Evolutionary conservation across 2,888 invertebrate genomes (phyloP).

Genomic region (Empis stercorea): DNA sequence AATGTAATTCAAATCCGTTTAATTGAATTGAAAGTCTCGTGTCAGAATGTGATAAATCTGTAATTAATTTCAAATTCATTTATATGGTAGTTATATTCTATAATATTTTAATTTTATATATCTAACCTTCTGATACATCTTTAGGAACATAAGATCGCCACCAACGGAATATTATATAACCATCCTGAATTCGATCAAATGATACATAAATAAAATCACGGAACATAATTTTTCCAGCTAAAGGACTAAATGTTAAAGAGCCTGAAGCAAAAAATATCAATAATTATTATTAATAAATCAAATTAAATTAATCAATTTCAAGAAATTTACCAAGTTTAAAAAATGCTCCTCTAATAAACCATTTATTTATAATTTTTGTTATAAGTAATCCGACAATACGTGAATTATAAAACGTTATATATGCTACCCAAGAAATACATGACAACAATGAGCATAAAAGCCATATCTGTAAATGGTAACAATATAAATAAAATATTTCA

Average conservation of each 20-base stretch:
- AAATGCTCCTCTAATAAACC: constrained; percentile 74
- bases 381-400: constrained; percentile 80
- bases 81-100: too few species aligned
- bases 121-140: constrained; percentile 82
- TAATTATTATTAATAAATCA: not conserved
- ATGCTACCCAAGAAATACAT: constrained; percentile 83
- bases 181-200: constrained; percentile 91
- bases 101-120: too few species aligned
- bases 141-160: constrained; percentile 94
- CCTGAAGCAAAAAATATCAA: constrained; percentile 43
- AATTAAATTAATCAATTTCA: not conserved
- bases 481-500: too few species aligned
- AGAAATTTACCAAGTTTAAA: constrained; percentile 66
- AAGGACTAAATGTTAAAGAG: constrained; percentile 86
- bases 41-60: constrained; percentile 91
- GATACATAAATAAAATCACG: constrained; percentile 88
- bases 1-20: constrained; percentile 89
- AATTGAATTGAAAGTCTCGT: constrained; percentile 80
- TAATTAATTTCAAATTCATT: constrained; percentile 16
- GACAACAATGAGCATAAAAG: constrained; percentile 68
- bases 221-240: constrained; percentile 98
- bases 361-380: constrained; percentile 76
- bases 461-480: constrained; percentile 46
- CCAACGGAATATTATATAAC: constrained; percentile 95
- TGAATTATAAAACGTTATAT: constrained; percentile 90